Evolutionary conservation across 1,140 invertebrate species (phyloP), one percentile per base, ranked within the genome.

Genomic region (Globodera ellingtonae): DNA sequence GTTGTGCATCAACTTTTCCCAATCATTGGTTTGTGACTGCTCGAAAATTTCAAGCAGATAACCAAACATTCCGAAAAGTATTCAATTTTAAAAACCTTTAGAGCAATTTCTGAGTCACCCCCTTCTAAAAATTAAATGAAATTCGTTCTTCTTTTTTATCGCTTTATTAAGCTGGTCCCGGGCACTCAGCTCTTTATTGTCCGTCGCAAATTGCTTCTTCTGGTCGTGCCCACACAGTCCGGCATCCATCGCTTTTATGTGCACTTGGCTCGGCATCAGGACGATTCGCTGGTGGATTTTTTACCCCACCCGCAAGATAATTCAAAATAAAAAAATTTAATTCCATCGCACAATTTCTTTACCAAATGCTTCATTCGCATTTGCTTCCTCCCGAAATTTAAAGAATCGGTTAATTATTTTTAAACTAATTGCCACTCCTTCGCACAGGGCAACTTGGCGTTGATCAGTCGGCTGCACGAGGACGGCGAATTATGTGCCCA

Each of bases 141-240:
- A 35, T 35, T 35, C 35, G 35, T 35, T 35, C 1, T 35, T 35
- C n/a, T 35, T 18, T 18, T 15, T 59, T 59, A 15, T 59, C 10
- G 0, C 15, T 59, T 59, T 15, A 5, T 18, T 62, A 13, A 62
- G 56, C 56, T 62, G 56, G 70, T 80, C 24, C 79, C 79, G 48
- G 74, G 72, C 47, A 73, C 66, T 4, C 72, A 69, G 21, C 48
- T 77, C 15, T 66, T 69, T 47, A 50, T 80, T 69, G 71, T 74
- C 18, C 72, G 72, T 7, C 62, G 47, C 48, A 73, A 73, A 35
- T 47, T 70, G 46, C 65, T 80, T 21, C 48, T 80, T n/a, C 18
- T 80, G 46, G n/a, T 77, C n/a, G 72, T 80, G 15, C 79, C 79
- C 48, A 80, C 79, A 6, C 79, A 80, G 66, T 67, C 72, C 48